Base-by-base conservation (phyloP, 2,888 invertebrate genomes). In the Drosophila parthenogenetica region DNA sequence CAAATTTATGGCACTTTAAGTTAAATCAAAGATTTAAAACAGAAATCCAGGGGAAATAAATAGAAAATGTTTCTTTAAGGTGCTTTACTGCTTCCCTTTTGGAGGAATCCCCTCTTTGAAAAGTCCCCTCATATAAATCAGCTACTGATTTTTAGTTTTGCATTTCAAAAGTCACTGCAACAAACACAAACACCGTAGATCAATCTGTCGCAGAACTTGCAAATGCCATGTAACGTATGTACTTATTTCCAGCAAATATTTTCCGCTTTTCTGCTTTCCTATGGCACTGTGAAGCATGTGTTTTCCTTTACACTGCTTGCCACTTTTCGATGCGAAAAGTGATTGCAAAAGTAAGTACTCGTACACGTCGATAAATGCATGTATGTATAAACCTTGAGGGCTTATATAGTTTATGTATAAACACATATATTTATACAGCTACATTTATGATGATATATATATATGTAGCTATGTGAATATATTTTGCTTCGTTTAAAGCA, bases 141-240 rank as follows among this genome's bases (percentile, higher is more conserved):
- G 17, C n/a, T 17, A 42, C 39, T 53, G 51, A 22, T 25, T 40
- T 40, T 51, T n/a, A 42, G 42, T 17, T 32, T 54, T 54, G 16
- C 29, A 42, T 40, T 53, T 29, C 10, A 42, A 53, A 53, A 40
- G 53, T 42, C 40, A 29, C 40, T 29, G n/a, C 40, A 22, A 22
- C n/a, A 43, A 43, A 19, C n/a, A 76, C 65, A 71, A 62, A 76
- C 45, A 66, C 66, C 50, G 66, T 62, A 61, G 76, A 74, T 71
- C 72, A 76, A 74, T 71, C 58, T 71, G 65, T 63, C 63, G 25
- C 32, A 54, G 29, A 45, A 35, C 55, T 45, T 35, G 32, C 55
- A 55, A 55, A 35, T 45, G 32, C 42, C 42, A 35, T 45, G 55
- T 13, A 45, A 45, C 32, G 45, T 35, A 35, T 45, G 14, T 22